These are phyloP conservation scores for Monodelphis domestica DNA, from an alignment of 2,797 vertebrate genomes.

Conservation along the genomic window DNA sequence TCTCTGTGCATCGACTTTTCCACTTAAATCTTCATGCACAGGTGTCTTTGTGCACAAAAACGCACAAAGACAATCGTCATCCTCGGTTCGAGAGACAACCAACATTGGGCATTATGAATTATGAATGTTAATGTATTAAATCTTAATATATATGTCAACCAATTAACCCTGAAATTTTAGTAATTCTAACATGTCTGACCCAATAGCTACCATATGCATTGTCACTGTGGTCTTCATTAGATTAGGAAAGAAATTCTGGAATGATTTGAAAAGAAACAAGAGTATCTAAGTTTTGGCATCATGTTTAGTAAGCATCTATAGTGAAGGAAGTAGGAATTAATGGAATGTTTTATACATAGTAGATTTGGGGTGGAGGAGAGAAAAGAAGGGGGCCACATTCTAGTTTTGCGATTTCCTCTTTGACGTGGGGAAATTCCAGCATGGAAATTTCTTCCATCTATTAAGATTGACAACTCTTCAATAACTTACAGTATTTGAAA, in stretches of 20 bases:
- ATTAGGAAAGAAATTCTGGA: not conserved
- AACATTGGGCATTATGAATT: not conserved
- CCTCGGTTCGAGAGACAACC: too few relatives aligned
- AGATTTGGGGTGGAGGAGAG: not conserved
- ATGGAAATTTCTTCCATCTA: not conserved
- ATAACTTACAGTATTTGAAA: not conserved
- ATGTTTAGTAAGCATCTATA: constrained; percentile 20
- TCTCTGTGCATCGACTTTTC: too few relatives aligned
- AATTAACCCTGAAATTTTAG: not conserved
- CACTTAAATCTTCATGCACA: too few relatives aligned
- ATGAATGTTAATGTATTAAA: not conserved
- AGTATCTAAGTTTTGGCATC: not conserved
- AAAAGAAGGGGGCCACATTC: not conserved
- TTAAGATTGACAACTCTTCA: not conserved
- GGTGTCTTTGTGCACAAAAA: too few relatives aligned
- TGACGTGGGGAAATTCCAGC: too few relatives aligned
- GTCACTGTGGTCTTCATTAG: not conserved
- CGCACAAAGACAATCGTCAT: too few relatives aligned
- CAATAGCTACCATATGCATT: not conserved
- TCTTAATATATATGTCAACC: not conserved
- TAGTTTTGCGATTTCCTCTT: not conserved
- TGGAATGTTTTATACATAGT: not conserved
- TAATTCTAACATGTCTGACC: not conserved
- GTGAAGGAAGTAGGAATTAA: constrained; percentile 10
- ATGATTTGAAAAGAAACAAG: not conserved